These are phyloP conservation scores for Danaus plexippus DNA, from an alignment of 1,140 invertebrate species.

Conservation along the genomic window DNA sequence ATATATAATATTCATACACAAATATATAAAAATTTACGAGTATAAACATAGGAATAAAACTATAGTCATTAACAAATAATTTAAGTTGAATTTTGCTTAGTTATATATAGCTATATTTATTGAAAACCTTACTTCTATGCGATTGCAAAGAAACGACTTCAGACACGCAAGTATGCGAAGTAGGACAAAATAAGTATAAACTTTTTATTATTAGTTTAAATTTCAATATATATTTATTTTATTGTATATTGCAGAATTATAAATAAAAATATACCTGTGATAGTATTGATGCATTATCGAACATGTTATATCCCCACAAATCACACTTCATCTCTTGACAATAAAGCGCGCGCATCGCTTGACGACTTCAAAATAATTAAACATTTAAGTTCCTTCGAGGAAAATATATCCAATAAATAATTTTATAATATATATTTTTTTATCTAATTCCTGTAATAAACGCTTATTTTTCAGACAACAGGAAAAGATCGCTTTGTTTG, in stretches of 20 bases:
- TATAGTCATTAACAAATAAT: conserved; percentile 45
- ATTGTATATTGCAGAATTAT: conserved; percentile 1
- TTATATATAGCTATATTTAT: conserved; percentile 57
- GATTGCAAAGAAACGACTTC: conserved; percentile 66
- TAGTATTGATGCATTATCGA: conserved; percentile 22
- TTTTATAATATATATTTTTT: conserved; percentile 22
- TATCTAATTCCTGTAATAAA: conserved; percentile 29
- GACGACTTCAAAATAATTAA: conserved; percentile 15
- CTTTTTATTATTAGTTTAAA: conserved; percentile 21
- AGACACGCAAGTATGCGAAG: conserved; percentile 56
- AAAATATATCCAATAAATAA: conserved; percentile 27
- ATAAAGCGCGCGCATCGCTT: conserved; percentile 18
- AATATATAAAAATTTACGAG: background rate
- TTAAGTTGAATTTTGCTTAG: conserved; percentile 41
- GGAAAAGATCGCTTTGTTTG: conserved; percentile 22
- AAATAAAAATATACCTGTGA: conserved; percentile 20
- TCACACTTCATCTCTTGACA: conserved; percentile 22
- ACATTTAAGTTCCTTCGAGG: conserved; percentile 17
- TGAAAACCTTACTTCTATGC: conserved; percentile 57
- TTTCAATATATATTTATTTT: conserved; percentile 19
- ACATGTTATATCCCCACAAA: conserved; percentile 23
- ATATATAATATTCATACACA: background rate
- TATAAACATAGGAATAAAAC: conserved; percentile 2
- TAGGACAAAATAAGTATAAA: conserved; percentile 28
- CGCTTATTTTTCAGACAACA: conserved; percentile 31